Conservation (phyloP, 2,113 vertebrate species). For the Melanostigma gelatinosum region DNA sequence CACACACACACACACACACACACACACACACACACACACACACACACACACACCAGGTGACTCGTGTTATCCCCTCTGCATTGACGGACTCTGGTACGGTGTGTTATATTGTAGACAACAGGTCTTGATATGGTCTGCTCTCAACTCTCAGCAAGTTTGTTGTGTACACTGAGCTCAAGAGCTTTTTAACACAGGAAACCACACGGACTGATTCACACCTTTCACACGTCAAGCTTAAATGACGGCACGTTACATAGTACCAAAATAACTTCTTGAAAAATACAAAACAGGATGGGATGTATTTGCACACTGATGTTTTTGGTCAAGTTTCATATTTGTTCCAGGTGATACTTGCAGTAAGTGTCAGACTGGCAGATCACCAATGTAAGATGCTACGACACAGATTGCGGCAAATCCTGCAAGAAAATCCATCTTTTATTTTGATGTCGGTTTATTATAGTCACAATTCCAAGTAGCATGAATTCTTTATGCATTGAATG, state of each 20-base stretch:
- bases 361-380: not conserved
- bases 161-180: not conserved
- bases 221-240: not conserved
- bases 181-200: constrained; percentile 46
- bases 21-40: too few species aligned
- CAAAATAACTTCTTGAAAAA: not conserved
- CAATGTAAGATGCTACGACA: not conserved
- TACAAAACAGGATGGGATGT: not conserved
- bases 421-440: too few species aligned
- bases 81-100: not conserved
- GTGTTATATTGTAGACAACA: not conserved
- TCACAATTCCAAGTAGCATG: not conserved
- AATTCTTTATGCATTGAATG: not conserved
- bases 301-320: not conserved
- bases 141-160: not conserved
- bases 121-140: not conserved
- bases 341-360: not conserved
- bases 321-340: not conserved
- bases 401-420: not conserved
- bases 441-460: not conserved
- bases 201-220: not conserved
- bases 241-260: not conserved
- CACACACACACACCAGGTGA: constrained; percentile 24
- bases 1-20: constrained; percentile 1
- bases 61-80: constrained; percentile 22